Evolutionary conservation across 2,888 invertebrate species (phyloP).

Genomic region (Cinara cedri): DNA sequence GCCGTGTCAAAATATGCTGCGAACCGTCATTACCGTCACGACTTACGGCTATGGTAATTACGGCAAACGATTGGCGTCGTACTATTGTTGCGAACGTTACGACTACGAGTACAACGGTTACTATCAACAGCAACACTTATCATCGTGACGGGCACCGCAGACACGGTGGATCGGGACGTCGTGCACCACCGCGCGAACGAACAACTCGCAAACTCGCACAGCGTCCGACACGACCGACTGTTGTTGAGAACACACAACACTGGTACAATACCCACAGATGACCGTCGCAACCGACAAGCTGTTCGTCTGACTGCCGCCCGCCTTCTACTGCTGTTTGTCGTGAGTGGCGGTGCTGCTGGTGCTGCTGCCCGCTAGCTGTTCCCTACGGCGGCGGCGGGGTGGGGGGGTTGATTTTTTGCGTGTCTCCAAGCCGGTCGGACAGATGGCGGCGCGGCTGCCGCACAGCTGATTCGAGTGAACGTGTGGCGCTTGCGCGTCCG

Average conservation of each 20-base stretch:
- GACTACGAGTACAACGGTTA: neutral
- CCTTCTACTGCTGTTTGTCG: neutral
- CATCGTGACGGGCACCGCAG: slow-evolving; percentile 27
- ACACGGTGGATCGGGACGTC: neutral
- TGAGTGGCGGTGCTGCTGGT: neutral
- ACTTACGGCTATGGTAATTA: neutral
- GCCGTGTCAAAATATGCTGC: neutral
- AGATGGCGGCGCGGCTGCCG: slow-evolving; percentile 27
- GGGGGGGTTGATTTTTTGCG: slow-evolving; percentile 19
- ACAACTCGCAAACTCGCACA: neutral
- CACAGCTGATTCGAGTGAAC: neutral
- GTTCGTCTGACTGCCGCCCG: too few species aligned
- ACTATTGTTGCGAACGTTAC: neutral
- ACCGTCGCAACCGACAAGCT: too few species aligned
- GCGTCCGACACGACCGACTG: neutral
- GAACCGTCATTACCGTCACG: neutral
- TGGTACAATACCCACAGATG: neutral
- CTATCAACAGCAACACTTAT: slow-evolving; percentile 14
- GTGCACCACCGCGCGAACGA: neutral
- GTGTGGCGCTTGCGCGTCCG: slow-evolving; percentile 14
- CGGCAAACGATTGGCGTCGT: neutral
- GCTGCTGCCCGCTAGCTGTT: neutral
- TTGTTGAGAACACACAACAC: neutral
- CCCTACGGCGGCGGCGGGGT: neutral
- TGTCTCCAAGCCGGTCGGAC: neutral